Base-by-base conservation (phyloP, 2,113 vertebrate genomes). In the Helogale parvula region DNA sequence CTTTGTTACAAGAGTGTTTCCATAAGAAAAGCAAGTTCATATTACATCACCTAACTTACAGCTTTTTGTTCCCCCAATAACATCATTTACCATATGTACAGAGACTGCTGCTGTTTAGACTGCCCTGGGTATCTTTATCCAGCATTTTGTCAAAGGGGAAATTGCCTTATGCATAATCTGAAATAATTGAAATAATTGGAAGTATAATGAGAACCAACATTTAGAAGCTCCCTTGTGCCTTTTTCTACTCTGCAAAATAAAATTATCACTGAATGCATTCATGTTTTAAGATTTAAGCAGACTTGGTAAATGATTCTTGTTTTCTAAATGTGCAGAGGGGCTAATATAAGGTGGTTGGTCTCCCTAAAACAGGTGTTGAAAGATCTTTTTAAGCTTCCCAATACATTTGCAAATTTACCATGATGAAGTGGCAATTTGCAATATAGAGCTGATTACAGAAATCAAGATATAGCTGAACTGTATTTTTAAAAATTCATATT, bases 131-230 rank as follows among this genome's bases (percentile, higher is more conserved):
- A 41, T 93, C 88, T 97, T 97, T 97, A 96, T 93, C 92, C 47
- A 92, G 80, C 68, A 92, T 96, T 98, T 96, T 97, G 31, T 97
- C 92, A 96, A 90, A 98, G 27, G n/a, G 94, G 76, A 96, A 95
- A 97, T 96, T 97, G 92, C 95, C 88, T 97, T 97, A 50, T 94
- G 84, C 80, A 95, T 96, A 97, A 96, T 98, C 45, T 81, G 83
- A 96, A 96, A 96, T 97, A 97, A 97, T 97, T 97, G 93, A 97
- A 97, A 98, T 98, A 98, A 98, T 98, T 96, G 94, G 76, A 94
- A 97, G 47, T 88, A 86, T 98, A 95, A 97, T 95, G 95, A 96
- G 97, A 95, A 52, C 88, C 88, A 97, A 63, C 72, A 94, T 87
- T 95, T 96, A 96, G 90, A 94, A 72, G 60, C 79, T 97, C 95